A percentile compares a stretch with the other conserved stretches of the same genome.
Conservation (phyloP, 2,888 invertebrate species). For the Cosmopolites sordidus region DNA sequence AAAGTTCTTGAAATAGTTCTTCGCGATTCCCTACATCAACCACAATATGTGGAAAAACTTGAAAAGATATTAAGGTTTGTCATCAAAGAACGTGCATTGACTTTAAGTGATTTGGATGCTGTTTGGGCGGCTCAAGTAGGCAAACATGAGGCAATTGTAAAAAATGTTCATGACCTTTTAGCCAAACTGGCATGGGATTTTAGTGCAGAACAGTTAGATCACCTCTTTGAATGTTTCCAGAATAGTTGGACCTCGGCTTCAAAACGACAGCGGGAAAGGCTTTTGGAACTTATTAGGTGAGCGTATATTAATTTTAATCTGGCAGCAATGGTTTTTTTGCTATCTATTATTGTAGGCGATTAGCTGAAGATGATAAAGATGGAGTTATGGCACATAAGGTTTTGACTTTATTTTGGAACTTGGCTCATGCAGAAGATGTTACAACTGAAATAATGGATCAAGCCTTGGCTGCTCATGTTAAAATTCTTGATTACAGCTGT, state of each 20-base stretch:
- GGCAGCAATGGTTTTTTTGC: not conserved
- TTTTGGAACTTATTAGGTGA: conserved; percentile 77
- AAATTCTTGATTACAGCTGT: conserved; percentile 96
- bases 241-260: conserved; percentile 90
- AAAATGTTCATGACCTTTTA: conserved; percentile 92
- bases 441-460: conserved; percentile 97
- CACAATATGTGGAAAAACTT: conserved; percentile 94
- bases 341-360: conserved; percentile 55
- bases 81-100: conserved; percentile 88
- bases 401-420: conserved; percentile 90
- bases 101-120: conserved; percentile 86
- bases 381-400: conserved; percentile 99
- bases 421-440: conserved; percentile 94
- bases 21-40: conserved; percentile 93
- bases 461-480: conserved; percentile 89
- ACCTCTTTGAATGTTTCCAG: conserved; percentile 95
- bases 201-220: conserved; percentile 93
- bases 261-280: conserved; percentile 91
- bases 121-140: conserved; percentile 97
- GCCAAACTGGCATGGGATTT: conserved; percentile 99
- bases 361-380: conserved; percentile 98
- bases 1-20: conserved; percentile 92
- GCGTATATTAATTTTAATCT: not conserved
- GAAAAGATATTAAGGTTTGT: conserved; percentile 97
- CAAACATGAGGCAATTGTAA: conserved; percentile 97